phyloP scores from a whole-genome alignment of 2,113 vertebrate genomes.

The Spilogale gracilis region DNA sequence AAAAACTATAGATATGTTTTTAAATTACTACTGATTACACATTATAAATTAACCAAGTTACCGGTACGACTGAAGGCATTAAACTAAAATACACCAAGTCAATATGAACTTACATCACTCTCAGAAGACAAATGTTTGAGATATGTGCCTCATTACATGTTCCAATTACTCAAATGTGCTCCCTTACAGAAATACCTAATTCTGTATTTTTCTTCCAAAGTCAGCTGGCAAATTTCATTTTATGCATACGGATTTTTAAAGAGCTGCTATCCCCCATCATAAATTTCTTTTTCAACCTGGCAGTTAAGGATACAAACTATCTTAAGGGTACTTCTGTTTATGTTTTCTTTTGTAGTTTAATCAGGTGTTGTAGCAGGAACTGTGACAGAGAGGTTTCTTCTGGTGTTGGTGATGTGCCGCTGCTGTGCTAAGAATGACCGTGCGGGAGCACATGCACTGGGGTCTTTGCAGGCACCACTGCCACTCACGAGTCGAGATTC shows the following conservation, averaged over 20 bases:
- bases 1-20: not conserved
- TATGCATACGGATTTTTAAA: constrained; percentile 69
- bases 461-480: constrained; percentile 78
- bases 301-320: constrained; percentile 81
- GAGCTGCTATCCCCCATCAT: constrained; percentile 68
- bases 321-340: constrained; percentile 90
- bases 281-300: constrained; percentile 72
- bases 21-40: constrained; percentile 25
- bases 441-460: constrained; percentile 80
- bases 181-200: constrained; percentile 62
- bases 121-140: constrained; percentile 82
- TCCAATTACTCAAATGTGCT: constrained; percentile 73
- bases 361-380: constrained; percentile 90
- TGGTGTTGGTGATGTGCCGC: constrained; percentile 94
- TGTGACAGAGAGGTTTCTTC: constrained; percentile 91
- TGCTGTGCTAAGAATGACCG: constrained; percentile 97
- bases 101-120: constrained; percentile 80
- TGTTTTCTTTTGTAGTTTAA: constrained; percentile 85
- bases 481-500: constrained; percentile 93
- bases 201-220: constrained; percentile 22
- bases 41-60: constrained; percentile 68
- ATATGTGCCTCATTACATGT: constrained; percentile 80
- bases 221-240: constrained; percentile 60
- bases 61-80: constrained; percentile 71
- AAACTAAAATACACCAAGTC: constrained; percentile 82